Conservation (phyloP, 2,797 vertebrate genomes). For the Sorex maritimensis region DNA sequence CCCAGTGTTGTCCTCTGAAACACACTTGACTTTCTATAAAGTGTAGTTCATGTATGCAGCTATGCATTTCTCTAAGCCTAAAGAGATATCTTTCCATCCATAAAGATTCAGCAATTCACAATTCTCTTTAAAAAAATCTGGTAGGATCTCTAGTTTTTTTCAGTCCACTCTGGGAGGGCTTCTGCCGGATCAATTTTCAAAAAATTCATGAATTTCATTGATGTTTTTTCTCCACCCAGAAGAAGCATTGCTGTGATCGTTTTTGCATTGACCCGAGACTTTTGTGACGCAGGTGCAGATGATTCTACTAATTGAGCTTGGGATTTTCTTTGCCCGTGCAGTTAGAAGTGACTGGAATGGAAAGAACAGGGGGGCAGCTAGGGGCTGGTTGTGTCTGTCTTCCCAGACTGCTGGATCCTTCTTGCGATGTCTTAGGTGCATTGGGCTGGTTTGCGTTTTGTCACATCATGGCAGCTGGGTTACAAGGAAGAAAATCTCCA, state of each 20-base stretch:
- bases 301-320: not conserved
- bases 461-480: not conserved
- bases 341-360: not conserved
- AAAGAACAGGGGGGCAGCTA: not conserved
- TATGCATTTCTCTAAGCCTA: not conserved
- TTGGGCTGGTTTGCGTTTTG: not conserved
- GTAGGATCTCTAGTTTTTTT: not conserved
- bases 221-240: not conserved
- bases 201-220: not conserved
- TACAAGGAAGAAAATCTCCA: not conserved
- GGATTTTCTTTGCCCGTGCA: too few species aligned
- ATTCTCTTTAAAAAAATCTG: not conserved
- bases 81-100: not conserved
- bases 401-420: not conserved
- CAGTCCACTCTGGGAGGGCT: not conserved
- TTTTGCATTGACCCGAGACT: not conserved
- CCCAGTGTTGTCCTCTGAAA: too few species aligned
- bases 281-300: not conserved
- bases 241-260: not conserved
- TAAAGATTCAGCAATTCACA: not conserved
- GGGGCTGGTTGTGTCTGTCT: not conserved
- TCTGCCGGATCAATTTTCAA: not conserved
- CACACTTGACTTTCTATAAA: too few species aligned
- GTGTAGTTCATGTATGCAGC: not conserved
- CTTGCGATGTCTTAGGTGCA: not conserved